These are phyloP conservation scores for Caretta caretta DNA, from an alignment of 2,113 vertebrate species.

Conservation along the genomic window DNA sequence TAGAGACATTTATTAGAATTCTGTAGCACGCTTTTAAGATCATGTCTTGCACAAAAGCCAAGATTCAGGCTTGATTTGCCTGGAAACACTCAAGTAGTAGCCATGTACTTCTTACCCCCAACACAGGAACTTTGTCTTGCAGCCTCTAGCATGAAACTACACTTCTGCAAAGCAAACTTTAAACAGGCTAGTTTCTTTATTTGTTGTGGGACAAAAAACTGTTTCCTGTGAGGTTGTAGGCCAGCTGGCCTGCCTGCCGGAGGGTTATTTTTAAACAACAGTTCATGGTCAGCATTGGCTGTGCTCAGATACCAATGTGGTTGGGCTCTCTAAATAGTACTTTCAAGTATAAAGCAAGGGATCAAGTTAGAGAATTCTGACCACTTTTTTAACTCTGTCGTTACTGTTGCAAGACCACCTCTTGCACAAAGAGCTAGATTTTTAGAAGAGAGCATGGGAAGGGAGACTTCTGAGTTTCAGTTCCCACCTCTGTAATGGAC, in stretches of 20 bases:
- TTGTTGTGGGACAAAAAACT: not conserved
- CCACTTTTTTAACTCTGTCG: not conserved
- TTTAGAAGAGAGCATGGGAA: not conserved
- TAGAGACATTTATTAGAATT: not conserved
- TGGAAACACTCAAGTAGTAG: not conserved
- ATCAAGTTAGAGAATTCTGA: not conserved
- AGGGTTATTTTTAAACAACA: not conserved
- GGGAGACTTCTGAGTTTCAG: rapidly evolving
- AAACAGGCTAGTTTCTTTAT: not conserved
- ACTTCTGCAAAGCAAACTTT: not conserved
- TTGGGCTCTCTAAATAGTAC: not conserved
- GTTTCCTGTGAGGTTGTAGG: not conserved
- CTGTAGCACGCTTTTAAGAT: not conserved
- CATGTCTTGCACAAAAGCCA: not conserved
- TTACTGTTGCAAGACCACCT: not conserved
- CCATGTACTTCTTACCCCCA: not conserved
- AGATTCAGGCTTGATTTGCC: not conserved
- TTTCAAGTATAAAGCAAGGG: not conserved
- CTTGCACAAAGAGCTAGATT: not conserved
- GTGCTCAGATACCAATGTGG: not conserved
- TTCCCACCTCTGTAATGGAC: rapidly evolving
- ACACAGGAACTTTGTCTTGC: not conserved
- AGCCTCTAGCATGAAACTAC: not conserved
- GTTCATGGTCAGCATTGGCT: not conserved
- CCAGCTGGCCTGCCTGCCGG: not conserved